Percentiles rank a stretch among this genome's conserved stretches.
phyloP scores from a whole-genome alignment of 2,113 vertebrate genomes.

The Baryphthengus martii region DNA sequence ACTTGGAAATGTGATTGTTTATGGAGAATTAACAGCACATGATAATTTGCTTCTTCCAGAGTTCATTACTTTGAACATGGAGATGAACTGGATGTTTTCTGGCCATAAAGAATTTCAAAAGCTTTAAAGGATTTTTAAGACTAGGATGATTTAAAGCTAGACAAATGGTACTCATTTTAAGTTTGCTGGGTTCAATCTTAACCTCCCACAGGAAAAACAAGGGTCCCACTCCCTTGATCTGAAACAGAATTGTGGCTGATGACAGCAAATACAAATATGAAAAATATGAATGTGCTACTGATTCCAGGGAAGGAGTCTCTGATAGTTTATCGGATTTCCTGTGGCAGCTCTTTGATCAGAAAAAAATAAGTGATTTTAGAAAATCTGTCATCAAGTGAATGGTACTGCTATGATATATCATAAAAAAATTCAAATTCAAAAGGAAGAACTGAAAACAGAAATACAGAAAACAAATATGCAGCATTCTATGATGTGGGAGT shows the following conservation, averaged over 20 bases:
- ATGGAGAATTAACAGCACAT: constrained; percentile 51
- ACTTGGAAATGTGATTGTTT: constrained; percentile 45
- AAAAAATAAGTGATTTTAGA: not conserved
- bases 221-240: not conserved
- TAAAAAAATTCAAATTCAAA: constrained; percentile 1
- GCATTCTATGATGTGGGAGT: not conserved
- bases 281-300: constrained; percentile 13
- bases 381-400: not conserved
- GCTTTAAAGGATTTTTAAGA: constrained; percentile 9
- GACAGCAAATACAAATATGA: constrained; percentile 13
- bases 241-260: constrained; percentile 19
- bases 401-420: not conserved
- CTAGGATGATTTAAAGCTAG: not conserved
- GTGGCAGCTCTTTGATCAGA: constrained; percentile 8
- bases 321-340: constrained; percentile 20
- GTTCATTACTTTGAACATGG: constrained; percentile 35
- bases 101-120: not conserved
- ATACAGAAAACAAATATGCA: not conserved
- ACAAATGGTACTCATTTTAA: constrained; percentile 21
- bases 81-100: constrained; percentile 1
- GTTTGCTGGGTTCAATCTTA: not conserved
- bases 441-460: not conserved
- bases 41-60: constrained; percentile 35
- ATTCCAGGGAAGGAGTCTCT: not conserved
- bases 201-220: not conserved